Evolutionary conservation across 2,113 vertebrate species (phyloP).

Genomic region (Cebidichthys violaceus): DNA sequence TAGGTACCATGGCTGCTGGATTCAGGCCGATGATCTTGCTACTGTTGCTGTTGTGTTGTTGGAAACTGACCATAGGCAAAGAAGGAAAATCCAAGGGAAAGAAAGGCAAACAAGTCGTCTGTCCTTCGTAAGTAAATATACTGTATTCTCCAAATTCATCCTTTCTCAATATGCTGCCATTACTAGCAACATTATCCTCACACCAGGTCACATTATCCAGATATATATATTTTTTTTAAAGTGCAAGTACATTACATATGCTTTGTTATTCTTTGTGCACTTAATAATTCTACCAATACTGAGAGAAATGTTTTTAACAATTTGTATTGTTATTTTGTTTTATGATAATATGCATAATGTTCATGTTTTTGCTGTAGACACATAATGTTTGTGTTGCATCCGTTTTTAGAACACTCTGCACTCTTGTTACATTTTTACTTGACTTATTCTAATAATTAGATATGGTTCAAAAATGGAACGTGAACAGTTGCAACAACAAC

Average conservation of each 20-base stretch:
- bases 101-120: slow-evolving; percentile 82
- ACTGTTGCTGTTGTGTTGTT: slow-evolving; percentile 67
- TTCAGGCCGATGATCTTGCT: slow-evolving; percentile 54
- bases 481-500: background rate
- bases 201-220: background rate
- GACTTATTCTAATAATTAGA: no score
- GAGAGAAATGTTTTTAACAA: no score
- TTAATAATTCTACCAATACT: no score
- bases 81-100: slow-evolving; percentile 79
- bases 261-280: background rate
- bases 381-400: background rate
- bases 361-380: background rate
- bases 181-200: background rate
- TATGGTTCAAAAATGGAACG: background rate
- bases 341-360: background rate
- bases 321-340: background rate
- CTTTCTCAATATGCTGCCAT: background rate
- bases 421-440: background rate
- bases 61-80: slow-evolving; percentile 55
- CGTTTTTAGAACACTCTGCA: background rate
- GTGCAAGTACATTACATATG: background rate
- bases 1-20: slow-evolving; percentile 66
- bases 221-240: no score
- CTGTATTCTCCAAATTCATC: background rate
- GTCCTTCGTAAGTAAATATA: slow-evolving; percentile 81